These are phyloP conservation scores for Onthophagus taurus DNA, from an alignment of 1,140 invertebrate species.

Conservation along the genomic window DNA sequence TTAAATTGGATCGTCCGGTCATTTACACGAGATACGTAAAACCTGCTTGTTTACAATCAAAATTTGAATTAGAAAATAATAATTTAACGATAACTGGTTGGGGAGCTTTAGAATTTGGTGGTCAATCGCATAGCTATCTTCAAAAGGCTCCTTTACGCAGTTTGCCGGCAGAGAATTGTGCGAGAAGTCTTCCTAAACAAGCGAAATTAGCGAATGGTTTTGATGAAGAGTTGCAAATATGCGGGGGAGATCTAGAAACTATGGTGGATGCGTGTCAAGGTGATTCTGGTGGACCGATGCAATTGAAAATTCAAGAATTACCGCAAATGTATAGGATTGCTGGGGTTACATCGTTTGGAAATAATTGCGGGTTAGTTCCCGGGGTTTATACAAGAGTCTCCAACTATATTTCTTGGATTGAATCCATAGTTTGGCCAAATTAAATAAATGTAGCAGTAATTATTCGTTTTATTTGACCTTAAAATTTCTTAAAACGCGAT, in stretches of 20 bases:
- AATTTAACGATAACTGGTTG: constrained; percentile 38
- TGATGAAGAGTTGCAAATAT: constrained; percentile 45
- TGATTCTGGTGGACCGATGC: constrained; percentile 58
- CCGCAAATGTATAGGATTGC: constrained; percentile 1
- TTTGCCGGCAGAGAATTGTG: constrained; percentile 25
- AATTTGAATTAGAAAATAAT: constrained; percentile 6
- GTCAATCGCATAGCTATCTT: constrained; percentile 37
- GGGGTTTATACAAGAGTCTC: constrained; percentile 56
- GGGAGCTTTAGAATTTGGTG: constrained; percentile 39
- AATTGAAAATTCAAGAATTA: constrained; percentile 37
- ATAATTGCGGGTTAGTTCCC: constrained; percentile 28
- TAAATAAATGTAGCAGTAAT: no score
- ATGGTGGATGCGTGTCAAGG: no score
- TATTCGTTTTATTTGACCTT: no score
- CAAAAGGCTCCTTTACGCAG: constrained; percentile 41
- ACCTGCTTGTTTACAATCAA: constrained; percentile 38
- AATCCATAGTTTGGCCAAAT: constrained; percentile 47
- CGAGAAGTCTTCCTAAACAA: constrained; percentile 26
- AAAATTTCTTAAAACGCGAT: no score
- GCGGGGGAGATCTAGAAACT: constrained; percentile 50
- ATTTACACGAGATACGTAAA: constrained; percentile 33
- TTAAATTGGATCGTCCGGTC: constrained; percentile 37
- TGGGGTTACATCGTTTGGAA: constrained; percentile 5
- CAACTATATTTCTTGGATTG: constrained; percentile 56
- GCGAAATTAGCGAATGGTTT: constrained; percentile 39